These are phyloP conservation scores for Aradus depressus DNA, from an alignment of 2,888 invertebrate genomes.

Conservation along the genomic window DNA sequence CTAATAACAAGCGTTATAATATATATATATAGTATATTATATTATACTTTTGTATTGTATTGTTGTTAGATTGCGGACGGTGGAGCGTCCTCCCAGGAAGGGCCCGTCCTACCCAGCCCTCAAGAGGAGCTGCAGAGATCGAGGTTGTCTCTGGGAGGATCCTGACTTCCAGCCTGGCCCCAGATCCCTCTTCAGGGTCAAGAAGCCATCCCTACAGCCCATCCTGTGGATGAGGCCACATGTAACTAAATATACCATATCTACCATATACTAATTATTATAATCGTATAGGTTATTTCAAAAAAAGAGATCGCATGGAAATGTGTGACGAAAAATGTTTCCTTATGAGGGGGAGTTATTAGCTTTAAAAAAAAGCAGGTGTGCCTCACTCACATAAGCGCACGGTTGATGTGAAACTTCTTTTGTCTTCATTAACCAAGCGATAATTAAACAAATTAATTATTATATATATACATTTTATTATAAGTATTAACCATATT, in stretches of 20 bases:
- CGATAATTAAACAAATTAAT: too few relatives aligned
- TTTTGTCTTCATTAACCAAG: too few relatives aligned
- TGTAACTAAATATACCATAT: conserved; percentile 42
- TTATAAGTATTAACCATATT: too few relatives aligned
- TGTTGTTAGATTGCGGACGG: conserved; percentile 44
- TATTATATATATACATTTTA: too few relatives aligned
- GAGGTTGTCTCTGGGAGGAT: conserved; percentile 50
- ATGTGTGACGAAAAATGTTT: too few relatives aligned
- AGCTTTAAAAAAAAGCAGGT: too few relatives aligned
- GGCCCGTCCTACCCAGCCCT: conserved; percentile 43
- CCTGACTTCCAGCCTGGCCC: conserved; percentile 47
- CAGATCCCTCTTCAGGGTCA: conserved; percentile 45
- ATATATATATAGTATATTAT: not conserved
- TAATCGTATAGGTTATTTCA: too few relatives aligned
- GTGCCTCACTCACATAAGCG: too few relatives aligned
- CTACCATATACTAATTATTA: not conserved
- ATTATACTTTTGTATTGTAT: conserved; percentile 19
- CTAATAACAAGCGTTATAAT: too few relatives aligned
- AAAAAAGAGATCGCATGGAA: too few relatives aligned
- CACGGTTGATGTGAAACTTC: too few relatives aligned
- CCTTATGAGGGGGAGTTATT: too few relatives aligned
- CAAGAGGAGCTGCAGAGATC: conserved; percentile 43
- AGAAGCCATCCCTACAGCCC: conserved; percentile 44
- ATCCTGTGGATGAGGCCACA: conserved; percentile 56
- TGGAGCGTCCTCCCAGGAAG: conserved; percentile 38